A percentile compares a stretch with the other conserved stretches of the same genome.
Conservation (phyloP, 1,140 invertebrate genomes). For the Drosophila burlai region DNA sequence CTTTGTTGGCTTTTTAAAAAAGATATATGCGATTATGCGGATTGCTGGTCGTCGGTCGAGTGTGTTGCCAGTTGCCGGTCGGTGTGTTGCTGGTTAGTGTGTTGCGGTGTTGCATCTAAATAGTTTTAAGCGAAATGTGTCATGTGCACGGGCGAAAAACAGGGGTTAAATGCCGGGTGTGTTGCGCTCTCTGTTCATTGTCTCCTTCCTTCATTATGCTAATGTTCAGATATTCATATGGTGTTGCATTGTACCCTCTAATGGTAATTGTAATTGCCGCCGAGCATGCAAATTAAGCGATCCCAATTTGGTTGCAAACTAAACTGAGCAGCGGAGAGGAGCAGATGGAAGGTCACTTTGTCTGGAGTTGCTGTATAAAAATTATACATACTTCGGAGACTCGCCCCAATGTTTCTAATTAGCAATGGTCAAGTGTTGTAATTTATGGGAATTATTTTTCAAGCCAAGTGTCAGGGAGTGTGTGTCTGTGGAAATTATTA, state of each 20-base stretch:
- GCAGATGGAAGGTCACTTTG: slow-evolving; percentile 2
- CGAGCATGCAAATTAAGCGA: slow-evolving; percentile 70
- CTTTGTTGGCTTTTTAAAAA: slow-evolving; percentile 59
- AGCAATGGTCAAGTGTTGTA: slow-evolving; percentile 49
- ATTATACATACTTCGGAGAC: slow-evolving; percentile 6
- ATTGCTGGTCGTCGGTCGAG: slow-evolving; percentile 9
- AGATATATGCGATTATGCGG: slow-evolving; percentile 60
- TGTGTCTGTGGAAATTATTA: slow-evolving; percentile 41
- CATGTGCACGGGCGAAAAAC: slow-evolving; percentile 25
- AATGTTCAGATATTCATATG: slow-evolving; percentile 38
- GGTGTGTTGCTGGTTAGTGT: slow-evolving; percentile 2
- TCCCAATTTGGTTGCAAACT: slow-evolving; percentile 12
- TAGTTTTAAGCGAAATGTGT: slow-evolving; percentile 61
- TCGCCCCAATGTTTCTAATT: slow-evolving; percentile 43
- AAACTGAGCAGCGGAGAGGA: neutral
- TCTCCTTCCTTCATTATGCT: slow-evolving; percentile 63
- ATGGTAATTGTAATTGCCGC: slow-evolving; percentile 60
- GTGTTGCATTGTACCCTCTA: slow-evolving; percentile 47
- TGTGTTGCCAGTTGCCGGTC: slow-evolving; percentile 1
- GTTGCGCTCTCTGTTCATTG: slow-evolving; percentile 25
- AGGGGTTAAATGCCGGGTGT: slow-evolving; percentile 35
- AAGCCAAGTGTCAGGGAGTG: neutral
- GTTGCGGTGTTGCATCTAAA: slow-evolving; percentile 42
- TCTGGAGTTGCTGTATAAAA: slow-evolving; percentile 18
- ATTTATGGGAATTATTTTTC: slow-evolving; percentile 51